phyloP scores from a whole-genome alignment of 2,113 vertebrate genomes.

The Chroicocephalus ridibundus region DNA sequence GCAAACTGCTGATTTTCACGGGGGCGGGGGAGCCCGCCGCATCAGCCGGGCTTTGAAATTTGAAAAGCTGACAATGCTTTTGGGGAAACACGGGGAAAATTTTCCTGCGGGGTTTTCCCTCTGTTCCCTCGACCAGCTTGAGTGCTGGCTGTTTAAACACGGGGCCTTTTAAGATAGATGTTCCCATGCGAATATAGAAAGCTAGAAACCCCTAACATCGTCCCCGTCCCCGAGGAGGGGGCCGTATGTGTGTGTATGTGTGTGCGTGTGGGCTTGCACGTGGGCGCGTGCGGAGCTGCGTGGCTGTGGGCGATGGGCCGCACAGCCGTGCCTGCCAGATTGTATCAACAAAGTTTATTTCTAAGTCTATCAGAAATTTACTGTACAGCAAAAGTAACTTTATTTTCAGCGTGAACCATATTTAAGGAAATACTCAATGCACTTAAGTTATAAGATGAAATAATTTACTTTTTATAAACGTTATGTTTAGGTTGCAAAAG shows the following conservation, averaged over 20 bases:
- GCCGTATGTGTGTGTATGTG: neutral
- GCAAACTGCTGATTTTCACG: neutral
- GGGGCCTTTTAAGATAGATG: constrained; percentile 63
- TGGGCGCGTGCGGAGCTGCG: neutral
- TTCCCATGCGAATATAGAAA: constrained; percentile 55
- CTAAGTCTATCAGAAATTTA: constrained; percentile 73
- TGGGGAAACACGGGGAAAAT: neutral
- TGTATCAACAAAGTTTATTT: constrained; percentile 72
- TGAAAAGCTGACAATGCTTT: neutral
- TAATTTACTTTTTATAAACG: constrained; percentile 78
- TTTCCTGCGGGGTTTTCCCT: neutral
- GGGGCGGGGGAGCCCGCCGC: neutral
- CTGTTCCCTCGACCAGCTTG: neutral
- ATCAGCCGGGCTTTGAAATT: neutral
- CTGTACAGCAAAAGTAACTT: constrained; percentile 79
- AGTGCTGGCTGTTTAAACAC: constrained; percentile 54
- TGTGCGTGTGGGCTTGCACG: neutral
- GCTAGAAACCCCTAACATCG: constrained; percentile 48
- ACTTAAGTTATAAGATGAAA: constrained; percentile 84
- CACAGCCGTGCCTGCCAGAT: constrained; percentile 13
- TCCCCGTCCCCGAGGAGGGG: neutral
- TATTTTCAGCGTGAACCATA: constrained; percentile 81
- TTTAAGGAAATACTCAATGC: constrained; percentile 82
- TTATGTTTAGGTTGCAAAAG: constrained; percentile 68
- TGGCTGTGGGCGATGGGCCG: neutral